Evolutionary conservation across 2,888 invertebrate genomes (phyloP), one percentile per base, ranked within the genome.

Genomic region (Nineta flava): DNA sequence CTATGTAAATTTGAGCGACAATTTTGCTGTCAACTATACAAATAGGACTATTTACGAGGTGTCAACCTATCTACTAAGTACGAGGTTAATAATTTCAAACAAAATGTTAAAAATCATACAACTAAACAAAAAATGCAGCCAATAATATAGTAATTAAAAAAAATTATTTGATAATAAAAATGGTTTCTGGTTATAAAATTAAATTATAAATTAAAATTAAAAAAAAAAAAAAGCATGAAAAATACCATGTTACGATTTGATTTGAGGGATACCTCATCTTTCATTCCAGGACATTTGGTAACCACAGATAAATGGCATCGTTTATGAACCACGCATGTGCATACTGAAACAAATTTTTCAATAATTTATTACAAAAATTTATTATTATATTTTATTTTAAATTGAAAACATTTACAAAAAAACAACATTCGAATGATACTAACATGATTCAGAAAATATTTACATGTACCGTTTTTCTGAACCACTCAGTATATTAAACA

Each of bases 251-350:
- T 42, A 51, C 51, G 48, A 46, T 51, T 52, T 56, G 56, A 53
- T 17, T 19, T 49, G 45, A 44, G 10, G 40, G 49, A 13, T 65
- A 77, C 86, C 78, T 85, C 86, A 65, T 91, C 88, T 69, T 90
- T 92, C 81, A 93, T 92, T 56, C 96, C 97, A 50, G 97, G 97
- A 73, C 99, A 99, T 75, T 94, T 95, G 63, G 96, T 97, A 61
- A 99, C 92, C 57, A 99, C 94, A 55, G 86, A 84, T 60, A 85
- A 83, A 71, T 99, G 97, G 68, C 99, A 99, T 65, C 96, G 79
- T 70, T 99, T 99, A 77, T 99, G 99, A 56, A 99, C 97, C 62
- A 99, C 99, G 69, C 94, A 94, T 53, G 96, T 96, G 71, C 99
- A 99, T 56, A 97, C 96, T 95, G 77, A 52, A 75, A 72, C 57